Evolutionary conservation across 2,797 vertebrate genomes (phyloP).

Genomic region (Alca torda): DNA sequence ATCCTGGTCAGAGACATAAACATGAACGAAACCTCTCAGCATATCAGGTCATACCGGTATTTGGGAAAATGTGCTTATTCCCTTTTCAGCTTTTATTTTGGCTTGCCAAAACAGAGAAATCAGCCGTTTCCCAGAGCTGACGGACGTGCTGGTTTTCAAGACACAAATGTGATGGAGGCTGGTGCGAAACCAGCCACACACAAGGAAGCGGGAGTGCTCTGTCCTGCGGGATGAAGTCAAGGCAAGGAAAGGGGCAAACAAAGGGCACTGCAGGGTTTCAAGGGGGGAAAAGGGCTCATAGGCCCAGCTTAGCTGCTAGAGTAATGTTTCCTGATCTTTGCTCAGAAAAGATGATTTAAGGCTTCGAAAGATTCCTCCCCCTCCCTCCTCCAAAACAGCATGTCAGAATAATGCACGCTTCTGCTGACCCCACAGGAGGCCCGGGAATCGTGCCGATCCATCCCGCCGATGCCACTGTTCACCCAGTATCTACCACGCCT

Average conservation of each 20-base stretch:
- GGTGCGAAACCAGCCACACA: not conserved
- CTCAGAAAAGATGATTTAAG: not conserved
- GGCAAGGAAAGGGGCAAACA: not conserved
- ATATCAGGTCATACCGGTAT: not conserved
- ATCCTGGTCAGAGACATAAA: not conserved
- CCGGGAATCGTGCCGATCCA: not conserved
- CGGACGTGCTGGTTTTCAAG: not conserved
- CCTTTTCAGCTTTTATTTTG: not conserved
- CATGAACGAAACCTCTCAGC: not conserved
- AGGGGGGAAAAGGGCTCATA: not conserved
- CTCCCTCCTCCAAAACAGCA: accelerated
- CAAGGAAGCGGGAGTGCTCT: not conserved
- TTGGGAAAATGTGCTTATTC: not conserved
- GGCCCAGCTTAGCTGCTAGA: not conserved
- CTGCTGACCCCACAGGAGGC: not conserved
- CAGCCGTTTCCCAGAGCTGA: not conserved
- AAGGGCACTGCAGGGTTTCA: not conserved
- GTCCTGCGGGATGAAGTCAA: not conserved
- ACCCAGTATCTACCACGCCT: not conserved
- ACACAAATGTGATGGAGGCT: not conserved
- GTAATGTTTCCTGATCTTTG: not conserved
- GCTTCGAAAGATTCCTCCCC: not conserved
- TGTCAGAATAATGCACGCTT: not conserved
- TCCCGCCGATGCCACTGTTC: not conserved
- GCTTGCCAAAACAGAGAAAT: conserved; percentile 15